phyloP scores from a whole-genome alignment of 2,797 vertebrate species.

The Halcyon chelicuti region DNA sequence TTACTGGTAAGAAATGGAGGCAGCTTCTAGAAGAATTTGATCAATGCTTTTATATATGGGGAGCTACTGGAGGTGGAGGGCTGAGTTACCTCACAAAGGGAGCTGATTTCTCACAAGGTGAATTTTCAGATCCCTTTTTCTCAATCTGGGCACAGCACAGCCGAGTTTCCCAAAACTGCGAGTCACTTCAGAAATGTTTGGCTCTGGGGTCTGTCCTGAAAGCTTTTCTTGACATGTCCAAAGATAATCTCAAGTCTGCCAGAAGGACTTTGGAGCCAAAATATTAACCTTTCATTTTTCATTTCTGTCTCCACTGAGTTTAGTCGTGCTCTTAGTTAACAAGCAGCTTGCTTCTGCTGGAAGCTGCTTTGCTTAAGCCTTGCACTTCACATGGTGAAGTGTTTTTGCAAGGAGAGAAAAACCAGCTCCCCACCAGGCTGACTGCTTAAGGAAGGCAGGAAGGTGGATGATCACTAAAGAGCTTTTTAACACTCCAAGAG shows the following conservation, averaged over 20 bases:
- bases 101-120: background rate
- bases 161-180: background rate
- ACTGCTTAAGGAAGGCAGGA: background rate
- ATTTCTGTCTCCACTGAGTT: background rate
- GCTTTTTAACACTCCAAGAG: background rate
- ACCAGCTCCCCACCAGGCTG: background rate
- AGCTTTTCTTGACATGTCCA: background rate
- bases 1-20: background rate
- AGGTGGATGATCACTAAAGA: background rate
- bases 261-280: conserved; percentile 11
- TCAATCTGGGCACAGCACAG: background rate
- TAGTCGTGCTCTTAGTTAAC: background rate
- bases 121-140: background rate
- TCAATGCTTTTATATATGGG: background rate
- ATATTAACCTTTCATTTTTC: conserved; percentile 19
- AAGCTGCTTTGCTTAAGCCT: background rate
- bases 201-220: background rate
- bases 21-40: background rate
- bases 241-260: conserved; percentile 22
- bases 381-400: background rate
- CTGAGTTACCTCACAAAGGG: background rate
- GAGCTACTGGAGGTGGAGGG: background rate
- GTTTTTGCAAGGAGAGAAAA: background rate
- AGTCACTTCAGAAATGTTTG: background rate
- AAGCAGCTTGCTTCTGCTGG: background rate